A percentile compares a stretch with the other conserved stretches of the same genome.
Evolutionary conservation across 2,888 invertebrate species (phyloP).

Genomic region (Plagiodera versicolora): DNA sequence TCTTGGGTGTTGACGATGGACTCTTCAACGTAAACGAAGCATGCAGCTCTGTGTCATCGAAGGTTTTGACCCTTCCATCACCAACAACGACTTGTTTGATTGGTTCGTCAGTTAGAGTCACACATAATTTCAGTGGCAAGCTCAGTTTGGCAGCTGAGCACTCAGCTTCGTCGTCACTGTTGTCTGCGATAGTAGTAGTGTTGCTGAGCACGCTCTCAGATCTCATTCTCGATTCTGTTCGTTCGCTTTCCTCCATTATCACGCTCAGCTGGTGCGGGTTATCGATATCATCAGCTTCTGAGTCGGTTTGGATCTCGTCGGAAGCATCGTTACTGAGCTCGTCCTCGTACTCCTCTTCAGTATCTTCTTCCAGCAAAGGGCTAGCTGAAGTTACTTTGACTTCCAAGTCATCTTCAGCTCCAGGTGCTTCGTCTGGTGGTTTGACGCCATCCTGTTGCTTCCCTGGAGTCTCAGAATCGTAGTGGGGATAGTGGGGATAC

Average conservation of each 20-base stretch:
- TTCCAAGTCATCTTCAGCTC: background rate
- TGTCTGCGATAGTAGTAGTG: slow-evolving; percentile 46
- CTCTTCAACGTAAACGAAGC: slow-evolving; percentile 26
- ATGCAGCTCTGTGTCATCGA: slow-evolving; percentile 13
- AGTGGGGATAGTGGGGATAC: slow-evolving; percentile 45
- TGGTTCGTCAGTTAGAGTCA: slow-evolving; percentile 34
- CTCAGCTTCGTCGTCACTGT: slow-evolving; percentile 47
- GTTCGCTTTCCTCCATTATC: slow-evolving; percentile 64
- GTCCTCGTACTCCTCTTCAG: slow-evolving; percentile 10
- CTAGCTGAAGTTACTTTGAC: slow-evolving; percentile 34
- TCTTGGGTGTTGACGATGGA: slow-evolving; percentile 15
- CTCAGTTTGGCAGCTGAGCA: slow-evolving; percentile 35
- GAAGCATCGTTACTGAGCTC: slow-evolving; percentile 9
- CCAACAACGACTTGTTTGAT: slow-evolving; percentile 45
- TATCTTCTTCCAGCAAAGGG: slow-evolving; percentile 21
- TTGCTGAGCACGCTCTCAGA: slow-evolving; percentile 48
- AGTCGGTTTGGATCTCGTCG: slow-evolving; percentile 20
- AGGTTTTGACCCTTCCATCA: slow-evolving; percentile 19
- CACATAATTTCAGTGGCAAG: slow-evolving; percentile 19
- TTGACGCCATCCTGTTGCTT: too few species aligned
- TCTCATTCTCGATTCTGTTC: slow-evolving; percentile 49
- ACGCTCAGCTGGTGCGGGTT: slow-evolving; percentile 60
- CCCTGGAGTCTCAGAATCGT: slow-evolving; percentile 42
- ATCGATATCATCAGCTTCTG: slow-evolving; percentile 41
- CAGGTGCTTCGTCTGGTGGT: slow-evolving; percentile 55